Percentiles rank a stretch among this genome's conserved stretches.
These are phyloP conservation scores for Rousettus leschenaultii DNA, from an alignment of 2,113 vertebrate genomes.

Conservation along the genomic window DNA sequence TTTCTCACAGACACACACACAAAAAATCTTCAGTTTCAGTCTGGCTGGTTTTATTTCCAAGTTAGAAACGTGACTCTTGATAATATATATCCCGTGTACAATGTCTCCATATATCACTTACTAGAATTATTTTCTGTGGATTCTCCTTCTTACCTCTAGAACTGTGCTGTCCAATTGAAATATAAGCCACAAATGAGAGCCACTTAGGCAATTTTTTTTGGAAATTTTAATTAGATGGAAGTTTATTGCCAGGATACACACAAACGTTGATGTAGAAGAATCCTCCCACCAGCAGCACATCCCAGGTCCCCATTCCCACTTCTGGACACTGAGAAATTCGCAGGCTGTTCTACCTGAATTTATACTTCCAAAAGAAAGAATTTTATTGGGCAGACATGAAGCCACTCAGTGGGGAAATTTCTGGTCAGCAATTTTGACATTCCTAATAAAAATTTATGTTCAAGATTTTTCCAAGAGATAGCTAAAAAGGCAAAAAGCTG, in stretches of 20 bases:
- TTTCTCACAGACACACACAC: background rate
- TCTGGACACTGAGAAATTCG: background rate
- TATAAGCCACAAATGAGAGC: background rate
- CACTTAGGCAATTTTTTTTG: too few relatives aligned
- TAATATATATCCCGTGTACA: background rate
- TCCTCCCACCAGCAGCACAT: background rate
- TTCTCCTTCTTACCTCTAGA: background rate
- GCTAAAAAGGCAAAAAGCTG: background rate
- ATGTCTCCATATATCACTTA: background rate
- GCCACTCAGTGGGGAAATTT: background rate
- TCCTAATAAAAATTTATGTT: background rate
- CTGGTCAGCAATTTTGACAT: background rate
- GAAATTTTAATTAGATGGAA: background rate
- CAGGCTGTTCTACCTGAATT: background rate
- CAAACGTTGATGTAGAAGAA: background rate
- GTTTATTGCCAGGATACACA: background rate
- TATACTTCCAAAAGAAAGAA: conserved; percentile 11
- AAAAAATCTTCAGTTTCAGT: background rate
- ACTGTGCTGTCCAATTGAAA: background rate
- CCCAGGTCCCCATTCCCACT: background rate
- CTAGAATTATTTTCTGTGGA: background rate
- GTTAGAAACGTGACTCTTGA: background rate
- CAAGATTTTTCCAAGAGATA: background rate
- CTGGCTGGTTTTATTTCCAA: background rate
- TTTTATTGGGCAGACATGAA: background rate